Percentiles rank a stretch among this genome's conserved stretches.
phyloP scores from a whole-genome alignment of 2,113 vertebrate genomes.

The Oncorhynchus kisutch region DNA sequence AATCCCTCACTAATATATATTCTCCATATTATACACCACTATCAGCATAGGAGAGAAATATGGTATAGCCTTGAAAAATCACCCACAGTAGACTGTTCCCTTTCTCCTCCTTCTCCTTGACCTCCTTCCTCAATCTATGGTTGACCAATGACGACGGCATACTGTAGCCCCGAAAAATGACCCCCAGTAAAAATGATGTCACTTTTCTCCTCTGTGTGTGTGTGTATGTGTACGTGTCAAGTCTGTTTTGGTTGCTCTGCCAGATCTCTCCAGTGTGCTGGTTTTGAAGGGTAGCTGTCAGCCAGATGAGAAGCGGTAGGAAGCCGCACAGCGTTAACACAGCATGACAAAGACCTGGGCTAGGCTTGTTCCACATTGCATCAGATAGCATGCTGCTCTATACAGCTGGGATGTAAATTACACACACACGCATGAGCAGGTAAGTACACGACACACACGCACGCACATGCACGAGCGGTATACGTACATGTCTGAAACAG shows the following conservation, averaged over 20 bases:
- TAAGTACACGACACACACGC: slow-evolving; percentile 2
- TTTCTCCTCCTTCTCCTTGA: not conserved
- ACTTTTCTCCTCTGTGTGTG: slow-evolving; percentile 4
- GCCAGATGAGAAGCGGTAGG: slow-evolving; percentile 3
- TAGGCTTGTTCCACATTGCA: slow-evolving; percentile 54
- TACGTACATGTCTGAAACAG: not conserved
- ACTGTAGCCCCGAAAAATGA: too few species aligned
- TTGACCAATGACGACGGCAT: too few species aligned
- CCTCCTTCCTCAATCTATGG: not conserved
- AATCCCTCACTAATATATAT: not conserved
- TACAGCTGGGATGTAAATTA: slow-evolving; percentile 18
- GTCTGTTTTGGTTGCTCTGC: slow-evolving; percentile 23
- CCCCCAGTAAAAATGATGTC: too few species aligned
- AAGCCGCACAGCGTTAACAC: not conserved
- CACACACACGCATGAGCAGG: not conserved
- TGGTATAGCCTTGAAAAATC: not conserved
- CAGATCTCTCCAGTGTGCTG: not conserved
- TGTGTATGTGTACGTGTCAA: slow-evolving; percentile 11
- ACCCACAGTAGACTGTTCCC: not conserved
- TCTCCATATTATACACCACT: not conserved
- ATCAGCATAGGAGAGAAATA: not conserved
- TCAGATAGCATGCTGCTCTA: slow-evolving; percentile 44
- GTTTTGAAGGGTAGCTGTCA: slow-evolving; percentile 20
- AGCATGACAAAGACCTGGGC: not conserved
- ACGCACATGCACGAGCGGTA: not conserved